Base-by-base conservation (phyloP, 2,797 vertebrate species). In the Microctenopoma lineatum region DNA sequence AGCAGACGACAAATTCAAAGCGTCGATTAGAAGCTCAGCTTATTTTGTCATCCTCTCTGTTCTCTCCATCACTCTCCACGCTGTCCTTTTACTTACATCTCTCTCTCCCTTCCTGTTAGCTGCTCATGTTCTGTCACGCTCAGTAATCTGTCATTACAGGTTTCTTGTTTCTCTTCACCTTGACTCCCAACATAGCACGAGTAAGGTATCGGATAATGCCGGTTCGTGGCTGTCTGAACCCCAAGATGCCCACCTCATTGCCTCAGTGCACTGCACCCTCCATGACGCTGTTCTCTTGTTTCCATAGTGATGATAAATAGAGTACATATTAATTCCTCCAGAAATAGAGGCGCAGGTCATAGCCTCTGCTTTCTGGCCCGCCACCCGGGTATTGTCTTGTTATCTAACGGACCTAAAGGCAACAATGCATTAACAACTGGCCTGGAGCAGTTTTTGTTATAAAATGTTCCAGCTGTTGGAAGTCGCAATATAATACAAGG, bases 281-380 rank as follows among this genome's bases (percentile, higher is more conserved):
- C 42, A 18, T 18, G 18, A 32, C 54, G 54, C 64, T 71, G 59
- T 63, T 69, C 72, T 87, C 79, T 56, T 75, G 83, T 87, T 89
- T 82, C 84, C 85, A 88, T 84, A 69, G 84, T 15, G 14, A 87
- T 67, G 13, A 76, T 69, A 78, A 84, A 83, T 77, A 89, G 59
- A 84, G 69, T 75, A 53, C 71, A 79, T 87, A 78, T 75, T 77
- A 64, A 77, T 81, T 80, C 71, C 77, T 81, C 61, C 72, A 77
- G 48, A 75, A 78, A 86, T 73, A 86, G 80, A 84, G 64, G 78
- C 69, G n/a, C 58, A 80, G 81, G 84, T 84, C 72, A 73, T 44
- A 42, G 42, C 58, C 51, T 84, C 60, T 76, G 46, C 51, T 75
- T 73, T 71, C 65, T 71, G 74, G 62, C 70, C 61, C 42, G 50